Evolutionary conservation across 2,797 vertebrate genomes (phyloP).

Genomic region (Tinamus major): DNA sequence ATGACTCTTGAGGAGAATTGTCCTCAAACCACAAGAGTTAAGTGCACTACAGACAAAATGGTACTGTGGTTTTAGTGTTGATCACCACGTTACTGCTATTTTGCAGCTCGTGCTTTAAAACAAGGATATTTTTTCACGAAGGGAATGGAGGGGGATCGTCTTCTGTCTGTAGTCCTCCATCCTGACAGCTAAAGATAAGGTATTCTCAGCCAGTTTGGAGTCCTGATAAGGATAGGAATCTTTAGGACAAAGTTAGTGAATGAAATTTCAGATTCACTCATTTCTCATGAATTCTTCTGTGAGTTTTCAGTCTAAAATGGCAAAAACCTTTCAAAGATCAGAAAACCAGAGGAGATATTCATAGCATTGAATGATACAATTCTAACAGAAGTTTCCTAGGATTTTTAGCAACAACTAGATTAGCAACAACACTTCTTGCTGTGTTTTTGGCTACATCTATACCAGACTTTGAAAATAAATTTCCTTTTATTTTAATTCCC

Average conservation of each 20-base stretch:
- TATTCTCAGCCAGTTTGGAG: rapidly evolving
- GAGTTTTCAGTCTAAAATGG: neutral
- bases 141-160: rapidly evolving
- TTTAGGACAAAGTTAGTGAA: neutral
- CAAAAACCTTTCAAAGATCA: neutral
- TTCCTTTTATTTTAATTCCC: neutral
- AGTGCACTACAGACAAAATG: neutral
- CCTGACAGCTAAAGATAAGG: neutral
- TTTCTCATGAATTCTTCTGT: neutral
- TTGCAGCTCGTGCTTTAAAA: neutral
- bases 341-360: neutral
- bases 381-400: neutral
- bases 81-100: rapidly evolving
- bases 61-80: neutral
- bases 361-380: neutral
- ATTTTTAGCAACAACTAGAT: neutral
- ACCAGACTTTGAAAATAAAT: neutral
- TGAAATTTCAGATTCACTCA: neutral
- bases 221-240: neutral
- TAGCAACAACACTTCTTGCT: neutral
- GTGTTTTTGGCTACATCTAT: neutral
- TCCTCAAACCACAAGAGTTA: neutral
- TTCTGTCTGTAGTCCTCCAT: rapidly evolving
- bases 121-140: rapidly evolving
- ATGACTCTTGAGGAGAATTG: neutral